A percentile compares a stretch with the other conserved stretches of the same genome.
phyloP scores from a whole-genome alignment of 2,797 vertebrate species.

The Sternarchorhynchus goeldii region DNA sequence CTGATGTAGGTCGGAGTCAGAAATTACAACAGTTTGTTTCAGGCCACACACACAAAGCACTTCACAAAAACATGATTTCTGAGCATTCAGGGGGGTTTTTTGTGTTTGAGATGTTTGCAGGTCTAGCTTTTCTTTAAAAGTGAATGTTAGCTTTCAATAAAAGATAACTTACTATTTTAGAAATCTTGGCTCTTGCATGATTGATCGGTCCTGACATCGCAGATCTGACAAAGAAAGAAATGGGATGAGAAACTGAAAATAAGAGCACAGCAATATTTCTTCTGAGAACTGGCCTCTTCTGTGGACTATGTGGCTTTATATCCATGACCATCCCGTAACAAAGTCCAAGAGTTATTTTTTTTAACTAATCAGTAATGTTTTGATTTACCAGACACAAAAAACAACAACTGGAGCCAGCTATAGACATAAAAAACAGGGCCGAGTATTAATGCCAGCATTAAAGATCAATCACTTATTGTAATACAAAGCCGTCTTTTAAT shows the following conservation, averaged over 20 bases:
- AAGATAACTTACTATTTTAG: constrained; percentile 74
- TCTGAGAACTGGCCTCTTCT: constrained; percentile 9
- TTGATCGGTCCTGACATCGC: constrained; percentile 67
- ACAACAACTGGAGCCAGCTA: background rate
- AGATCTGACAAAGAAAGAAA: constrained; percentile 30
- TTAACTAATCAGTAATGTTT: background rate
- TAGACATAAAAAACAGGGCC: background rate
- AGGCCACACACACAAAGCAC: too few species aligned
- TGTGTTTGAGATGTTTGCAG: background rate
- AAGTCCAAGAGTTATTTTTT: constrained; percentile 29
- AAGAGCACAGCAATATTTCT: background rate
- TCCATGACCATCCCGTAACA: background rate
- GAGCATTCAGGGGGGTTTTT: background rate
- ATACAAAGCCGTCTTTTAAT: background rate
- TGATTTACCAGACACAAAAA: constrained; percentile 25
- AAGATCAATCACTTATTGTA: background rate
- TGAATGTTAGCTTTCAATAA: background rate
- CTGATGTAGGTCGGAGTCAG: constrained; percentile 60
- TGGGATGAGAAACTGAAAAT: background rate
- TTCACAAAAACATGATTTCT: too few species aligned
- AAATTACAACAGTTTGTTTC: background rate
- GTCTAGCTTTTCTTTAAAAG: background rate
- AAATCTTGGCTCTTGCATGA: constrained; percentile 77
- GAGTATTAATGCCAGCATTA: too few species aligned
- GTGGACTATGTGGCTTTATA: constrained; percentile 13